Evolutionary conservation across 1,140 invertebrate genomes (phyloP).

Genomic region (Drosophila takahashii): DNA sequence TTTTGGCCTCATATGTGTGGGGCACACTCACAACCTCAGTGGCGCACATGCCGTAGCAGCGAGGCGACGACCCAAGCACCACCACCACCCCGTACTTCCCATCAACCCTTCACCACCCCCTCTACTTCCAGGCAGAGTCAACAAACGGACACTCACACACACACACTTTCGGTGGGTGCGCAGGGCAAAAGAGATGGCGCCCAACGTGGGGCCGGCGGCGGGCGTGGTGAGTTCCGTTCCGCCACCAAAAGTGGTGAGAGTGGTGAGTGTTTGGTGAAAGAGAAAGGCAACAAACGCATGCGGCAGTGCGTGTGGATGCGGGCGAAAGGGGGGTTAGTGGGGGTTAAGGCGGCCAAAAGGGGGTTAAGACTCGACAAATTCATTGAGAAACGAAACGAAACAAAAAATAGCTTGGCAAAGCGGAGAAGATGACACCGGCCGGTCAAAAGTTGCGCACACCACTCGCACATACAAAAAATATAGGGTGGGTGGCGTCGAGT

Average conservation of each 20-base stretch:
- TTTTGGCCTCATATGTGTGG: conserved; percentile 21
- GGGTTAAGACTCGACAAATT: conserved; percentile 43
- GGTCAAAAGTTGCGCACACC: conserved; percentile 54
- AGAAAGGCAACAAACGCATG: conserved; percentile 71
- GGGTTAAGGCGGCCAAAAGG: conserved; percentile 8
- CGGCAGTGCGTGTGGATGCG: conserved; percentile 62
- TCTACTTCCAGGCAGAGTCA: conserved; percentile 61
- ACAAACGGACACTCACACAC: conserved; percentile 73
- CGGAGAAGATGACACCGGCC: conserved; percentile 74
- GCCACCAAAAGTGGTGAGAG: conserved; percentile 46
- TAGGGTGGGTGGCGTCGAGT: conserved; percentile 24
- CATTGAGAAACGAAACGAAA: conserved; percentile 73
- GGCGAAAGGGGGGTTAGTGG: conserved; percentile 7
- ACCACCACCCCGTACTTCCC: conserved; percentile 4
- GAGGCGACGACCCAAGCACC: conserved; percentile 58
- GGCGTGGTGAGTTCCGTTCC: conserved; percentile 36
- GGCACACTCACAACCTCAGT: conserved; percentile 11
- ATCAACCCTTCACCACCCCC: conserved; percentile 25
- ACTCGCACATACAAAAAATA: conserved; percentile 7
- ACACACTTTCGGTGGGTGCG: conserved; percentile 52
- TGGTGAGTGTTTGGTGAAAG: conserved; percentile 79
- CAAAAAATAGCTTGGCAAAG: conserved; percentile 51
- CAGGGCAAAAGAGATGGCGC: conserved; percentile 57
- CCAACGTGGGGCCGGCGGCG: conserved; percentile 52
- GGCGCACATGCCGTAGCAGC: conserved; percentile 47